These are phyloP conservation scores for Torymus aiolomorphi DNA, from an alignment of 2,888 invertebrate species.

Conservation along the genomic window DNA sequence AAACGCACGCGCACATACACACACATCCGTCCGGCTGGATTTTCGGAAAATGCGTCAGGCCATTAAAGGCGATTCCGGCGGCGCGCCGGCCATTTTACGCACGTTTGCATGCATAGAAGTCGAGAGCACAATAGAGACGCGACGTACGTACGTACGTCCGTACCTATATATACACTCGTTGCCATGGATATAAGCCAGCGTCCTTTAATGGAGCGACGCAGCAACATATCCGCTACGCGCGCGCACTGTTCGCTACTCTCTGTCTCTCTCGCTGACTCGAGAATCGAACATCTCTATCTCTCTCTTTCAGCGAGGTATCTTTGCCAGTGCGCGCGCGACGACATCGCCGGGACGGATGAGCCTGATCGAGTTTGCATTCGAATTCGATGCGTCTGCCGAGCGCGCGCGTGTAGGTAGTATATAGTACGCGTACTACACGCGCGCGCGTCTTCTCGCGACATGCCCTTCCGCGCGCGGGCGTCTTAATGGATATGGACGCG, in stretches of 20 bases:
- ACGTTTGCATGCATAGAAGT: conserved; percentile 9
- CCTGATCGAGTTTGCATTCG: conserved; percentile 53
- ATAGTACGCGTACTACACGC: too few relatives aligned
- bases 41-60: conserved; percentile 19
- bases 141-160: neutral
- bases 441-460: too few relatives aligned
- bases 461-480: too few relatives aligned
- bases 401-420: too few relatives aligned
- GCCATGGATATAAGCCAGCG: conserved; percentile 69
- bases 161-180: conserved; percentile 58
- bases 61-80: conserved; percentile 31
- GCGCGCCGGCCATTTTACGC: conserved; percentile 34
- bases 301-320: neutral
- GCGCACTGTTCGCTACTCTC: neutral
- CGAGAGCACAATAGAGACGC: neutral
- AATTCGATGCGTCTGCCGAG: conserved; percentile 25
- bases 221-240: too few relatives aligned
- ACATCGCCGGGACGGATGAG: neutral
- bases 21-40: conserved; percentile 15
- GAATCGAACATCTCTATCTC: neutral
- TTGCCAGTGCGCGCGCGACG: too few relatives aligned
- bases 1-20: neutral
- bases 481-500: too few relatives aligned
- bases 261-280: neutral
- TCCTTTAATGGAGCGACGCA: conserved; percentile 65